phyloP scores from a whole-genome alignment of 2,888 invertebrate genomes.

The Thereva nobilitata region DNA sequence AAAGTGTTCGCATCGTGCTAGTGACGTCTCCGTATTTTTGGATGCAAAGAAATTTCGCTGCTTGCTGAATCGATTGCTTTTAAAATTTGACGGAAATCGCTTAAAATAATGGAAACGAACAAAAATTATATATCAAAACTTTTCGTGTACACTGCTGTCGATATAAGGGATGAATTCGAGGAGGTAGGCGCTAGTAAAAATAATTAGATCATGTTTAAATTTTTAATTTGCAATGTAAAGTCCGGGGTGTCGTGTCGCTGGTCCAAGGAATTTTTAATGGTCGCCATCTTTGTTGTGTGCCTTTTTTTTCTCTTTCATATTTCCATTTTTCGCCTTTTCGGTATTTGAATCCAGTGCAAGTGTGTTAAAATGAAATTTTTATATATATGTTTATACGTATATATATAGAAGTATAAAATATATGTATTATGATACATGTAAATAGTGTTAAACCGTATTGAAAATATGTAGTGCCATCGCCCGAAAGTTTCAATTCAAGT shows the following conservation, averaged over 20 bases:
- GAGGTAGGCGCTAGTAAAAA: slow-evolving; percentile 67
- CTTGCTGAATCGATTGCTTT: slow-evolving; percentile 28
- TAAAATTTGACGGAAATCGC: slow-evolving; percentile 15
- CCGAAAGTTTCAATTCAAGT: too few species aligned
- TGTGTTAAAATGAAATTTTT: slow-evolving; percentile 3
- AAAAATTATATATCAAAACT: slow-evolving; percentile 65
- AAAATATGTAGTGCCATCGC: not conserved
- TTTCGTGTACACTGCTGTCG: slow-evolving; percentile 80
- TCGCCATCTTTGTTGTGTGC: slow-evolving; percentile 51
- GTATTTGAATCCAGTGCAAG: slow-evolving; percentile 2
- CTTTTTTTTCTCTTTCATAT: slow-evolving; percentile 34
- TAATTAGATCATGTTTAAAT: slow-evolving; percentile 14
- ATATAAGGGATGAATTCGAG: slow-evolving; percentile 88
- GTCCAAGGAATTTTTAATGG: slow-evolving; percentile 48
- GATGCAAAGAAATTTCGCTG: slow-evolving; percentile 33
- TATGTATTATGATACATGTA: too few species aligned
- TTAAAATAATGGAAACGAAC: slow-evolving; percentile 52
- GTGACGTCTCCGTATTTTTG: slow-evolving; percentile 17
- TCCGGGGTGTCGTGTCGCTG: slow-evolving; percentile 38
- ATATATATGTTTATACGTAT: too few species aligned
- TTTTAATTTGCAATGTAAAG: slow-evolving; percentile 10
- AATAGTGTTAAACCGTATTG: not conserved
- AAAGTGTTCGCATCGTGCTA: slow-evolving; percentile 33
- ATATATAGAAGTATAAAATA: too few species aligned
- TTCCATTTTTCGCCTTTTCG: not conserved